Percentiles rank a stretch among this genome's conserved stretches.
These are phyloP conservation scores for Pomacea maculata DNA, from an alignment of 1,140 invertebrate species.

Conservation along the genomic window DNA sequence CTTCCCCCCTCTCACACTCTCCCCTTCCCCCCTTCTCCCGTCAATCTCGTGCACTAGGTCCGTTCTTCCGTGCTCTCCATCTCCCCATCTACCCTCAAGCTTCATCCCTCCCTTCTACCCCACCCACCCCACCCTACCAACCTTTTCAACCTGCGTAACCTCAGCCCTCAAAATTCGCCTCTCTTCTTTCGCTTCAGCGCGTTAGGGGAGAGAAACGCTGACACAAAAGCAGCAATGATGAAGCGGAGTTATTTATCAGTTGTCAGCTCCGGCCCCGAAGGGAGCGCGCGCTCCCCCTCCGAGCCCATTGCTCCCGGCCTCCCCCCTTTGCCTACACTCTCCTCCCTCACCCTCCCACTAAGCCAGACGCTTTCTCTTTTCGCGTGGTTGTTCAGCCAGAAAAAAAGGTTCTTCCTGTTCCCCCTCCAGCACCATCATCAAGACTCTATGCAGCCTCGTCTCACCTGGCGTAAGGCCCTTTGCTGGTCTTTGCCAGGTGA, in stretches of 20 bases:
- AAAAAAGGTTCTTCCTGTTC: background rate
- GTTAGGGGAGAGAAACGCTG: conserved; percentile 1
- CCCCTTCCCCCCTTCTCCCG: background rate
- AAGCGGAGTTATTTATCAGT: conserved; percentile 5
- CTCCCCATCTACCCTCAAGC: too few species aligned
- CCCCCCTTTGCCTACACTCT: background rate
- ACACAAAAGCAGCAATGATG: conserved; percentile 6
- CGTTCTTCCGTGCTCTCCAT: background rate
- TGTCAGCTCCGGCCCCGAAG: background rate
- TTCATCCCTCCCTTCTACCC: too few species aligned
- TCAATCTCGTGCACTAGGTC: background rate
- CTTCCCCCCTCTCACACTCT: background rate
- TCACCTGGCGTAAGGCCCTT: too few species aligned
- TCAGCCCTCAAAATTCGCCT: background rate
- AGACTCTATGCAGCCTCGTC: background rate
- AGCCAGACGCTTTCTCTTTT: background rate
- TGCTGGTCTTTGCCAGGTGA: too few species aligned
- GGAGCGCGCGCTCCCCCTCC: background rate
- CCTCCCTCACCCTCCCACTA: background rate
- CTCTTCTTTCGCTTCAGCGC: background rate
- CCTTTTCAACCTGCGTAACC: background rate
- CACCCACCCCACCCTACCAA: background rate
- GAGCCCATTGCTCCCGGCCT: background rate
- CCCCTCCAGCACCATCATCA: background rate
- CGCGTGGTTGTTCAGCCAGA: too few species aligned